Percentiles rank a stretch among this genome's conserved stretches.
These are phyloP conservation scores for Drosophila malerkotliana DNA, from an alignment of 1,140 invertebrate species.

Conservation along the genomic window DNA sequence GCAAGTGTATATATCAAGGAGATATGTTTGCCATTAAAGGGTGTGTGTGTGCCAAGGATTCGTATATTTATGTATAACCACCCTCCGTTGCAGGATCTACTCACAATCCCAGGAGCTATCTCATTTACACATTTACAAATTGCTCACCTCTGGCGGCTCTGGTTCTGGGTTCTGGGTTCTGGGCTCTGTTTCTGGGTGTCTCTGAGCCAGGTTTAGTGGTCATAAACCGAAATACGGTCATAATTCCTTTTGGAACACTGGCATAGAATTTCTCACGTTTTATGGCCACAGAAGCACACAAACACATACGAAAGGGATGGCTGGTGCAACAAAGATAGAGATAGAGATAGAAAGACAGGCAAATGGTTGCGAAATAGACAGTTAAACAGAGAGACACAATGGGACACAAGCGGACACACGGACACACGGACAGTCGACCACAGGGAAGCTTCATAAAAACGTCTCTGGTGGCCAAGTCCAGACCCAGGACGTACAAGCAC, in stretches of 20 bases:
- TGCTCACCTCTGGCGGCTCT: constrained; percentile 34
- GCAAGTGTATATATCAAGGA: constrained; percentile 20
- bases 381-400: background rate
- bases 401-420: background rate
- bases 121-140: constrained; percentile 71
- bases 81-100: background rate
- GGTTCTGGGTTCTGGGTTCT: background rate
- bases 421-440: constrained; percentile 28
- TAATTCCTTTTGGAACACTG: constrained; percentile 62
- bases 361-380: constrained; percentile 28
- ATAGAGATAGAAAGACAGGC: background rate
- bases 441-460: constrained; percentile 60
- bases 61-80: background rate
- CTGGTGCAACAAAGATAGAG: background rate
- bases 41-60: constrained; percentile 4
- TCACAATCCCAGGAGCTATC: constrained; percentile 3
- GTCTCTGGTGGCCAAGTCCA: constrained; percentile 58
- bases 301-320: constrained; percentile 11
- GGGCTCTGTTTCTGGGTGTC: background rate
- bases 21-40: constrained; percentile 28
- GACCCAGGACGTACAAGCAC: background rate
- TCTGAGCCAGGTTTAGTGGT: constrained; percentile 71
- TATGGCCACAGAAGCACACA: constrained; percentile 44
- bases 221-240: constrained; percentile 76
- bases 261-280: constrained; percentile 71